These are phyloP conservation scores for Capitulum mitella DNA, from an alignment of 2,888 invertebrate species.

Conservation along the genomic window DNA sequence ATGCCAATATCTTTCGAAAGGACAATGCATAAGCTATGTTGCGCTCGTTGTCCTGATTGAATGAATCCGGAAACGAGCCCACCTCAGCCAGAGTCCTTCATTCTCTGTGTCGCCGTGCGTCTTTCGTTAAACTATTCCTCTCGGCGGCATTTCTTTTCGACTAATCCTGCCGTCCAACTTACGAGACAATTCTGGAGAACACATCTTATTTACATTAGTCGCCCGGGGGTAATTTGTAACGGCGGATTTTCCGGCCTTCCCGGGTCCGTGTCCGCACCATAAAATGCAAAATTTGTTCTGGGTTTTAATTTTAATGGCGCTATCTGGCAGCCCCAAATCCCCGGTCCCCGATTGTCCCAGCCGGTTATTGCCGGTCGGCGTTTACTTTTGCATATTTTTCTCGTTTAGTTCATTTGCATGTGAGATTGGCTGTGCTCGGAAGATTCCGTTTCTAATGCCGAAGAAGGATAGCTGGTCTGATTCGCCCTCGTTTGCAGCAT, in stretches of 20 bases:
- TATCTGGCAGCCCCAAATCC: constrained; percentile 18
- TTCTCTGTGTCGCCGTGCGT: neutral
- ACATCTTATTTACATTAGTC: constrained; percentile 24
- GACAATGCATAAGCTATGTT: too few relatives aligned
- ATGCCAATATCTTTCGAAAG: too few relatives aligned
- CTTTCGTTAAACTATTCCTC: neutral
- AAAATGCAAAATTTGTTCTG: constrained; percentile 22
- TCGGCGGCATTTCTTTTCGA: neutral
- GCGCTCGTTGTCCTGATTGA: too few relatives aligned
- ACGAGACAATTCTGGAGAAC: constrained; percentile 9
- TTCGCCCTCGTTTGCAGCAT: neutral
- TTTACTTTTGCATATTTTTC: constrained; percentile 25
- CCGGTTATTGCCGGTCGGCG: neutral
- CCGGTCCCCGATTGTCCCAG: neutral
- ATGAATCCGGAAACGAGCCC: too few relatives aligned
- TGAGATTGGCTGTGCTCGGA: neutral
- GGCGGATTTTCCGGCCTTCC: neutral
- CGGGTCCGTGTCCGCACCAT: neutral
- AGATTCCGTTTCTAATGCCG: constrained; percentile 13
- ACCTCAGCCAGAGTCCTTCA: neutral
- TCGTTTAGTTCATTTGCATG: constrained; percentile 21
- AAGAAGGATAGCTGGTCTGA: neutral
- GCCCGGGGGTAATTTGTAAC: constrained; percentile 14
- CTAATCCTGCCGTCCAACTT: constrained; percentile 15
- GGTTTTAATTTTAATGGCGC: constrained; percentile 23